A percentile compares a stretch with the other conserved stretches of the same genome.
These are phyloP conservation scores for Monodelphis domestica DNA, from an alignment of 2,797 vertebrate species.

Conservation along the genomic window DNA sequence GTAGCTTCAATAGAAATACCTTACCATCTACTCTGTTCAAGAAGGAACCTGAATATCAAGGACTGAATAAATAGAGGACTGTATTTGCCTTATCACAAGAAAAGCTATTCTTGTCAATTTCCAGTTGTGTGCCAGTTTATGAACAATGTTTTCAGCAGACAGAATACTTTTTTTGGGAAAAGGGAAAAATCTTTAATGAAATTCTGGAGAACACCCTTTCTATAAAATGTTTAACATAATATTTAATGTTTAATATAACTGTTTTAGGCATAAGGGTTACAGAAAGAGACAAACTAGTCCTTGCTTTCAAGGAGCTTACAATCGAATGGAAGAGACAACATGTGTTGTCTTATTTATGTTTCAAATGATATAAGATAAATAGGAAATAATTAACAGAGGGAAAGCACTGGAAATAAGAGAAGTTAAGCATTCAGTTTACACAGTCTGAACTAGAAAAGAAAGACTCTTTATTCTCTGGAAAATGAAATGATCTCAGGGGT, in stretches of 20 bases:
- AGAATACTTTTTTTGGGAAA: constrained; percentile 5
- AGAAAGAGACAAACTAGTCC: neutral
- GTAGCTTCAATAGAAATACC: neutral
- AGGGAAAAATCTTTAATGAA: constrained; percentile 1
- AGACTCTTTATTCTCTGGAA: constrained; percentile 50
- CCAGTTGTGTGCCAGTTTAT: neutral
- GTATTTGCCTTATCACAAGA: constrained; percentile 30
- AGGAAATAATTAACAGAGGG: neutral
- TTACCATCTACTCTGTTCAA: neutral
- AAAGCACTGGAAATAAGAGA: neutral
- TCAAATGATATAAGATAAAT: neutral
- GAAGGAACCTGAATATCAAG: neutral
- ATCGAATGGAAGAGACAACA: neutral
- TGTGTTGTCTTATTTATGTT: too few species aligned
- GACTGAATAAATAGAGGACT: constrained; percentile 2
- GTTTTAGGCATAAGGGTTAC: neutral
- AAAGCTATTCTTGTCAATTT: constrained; percentile 34
- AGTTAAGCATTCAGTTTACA: neutral
- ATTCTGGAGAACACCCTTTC: constrained; percentile 16
- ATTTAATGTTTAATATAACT: too few species aligned
- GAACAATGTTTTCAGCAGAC: constrained; percentile 25
- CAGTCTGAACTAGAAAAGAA: constrained; percentile 33
- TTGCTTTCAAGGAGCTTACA: neutral
- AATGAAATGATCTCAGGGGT: constrained; percentile 73
- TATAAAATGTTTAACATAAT: too few species aligned